Percentiles rank a stretch among this genome's conserved stretches.
Evolutionary conservation across 30 jellyfish, hydroid and myxozoan genomes (phyloP).

Genomic region (Hydractinia symbiolongicarpus): DNA sequence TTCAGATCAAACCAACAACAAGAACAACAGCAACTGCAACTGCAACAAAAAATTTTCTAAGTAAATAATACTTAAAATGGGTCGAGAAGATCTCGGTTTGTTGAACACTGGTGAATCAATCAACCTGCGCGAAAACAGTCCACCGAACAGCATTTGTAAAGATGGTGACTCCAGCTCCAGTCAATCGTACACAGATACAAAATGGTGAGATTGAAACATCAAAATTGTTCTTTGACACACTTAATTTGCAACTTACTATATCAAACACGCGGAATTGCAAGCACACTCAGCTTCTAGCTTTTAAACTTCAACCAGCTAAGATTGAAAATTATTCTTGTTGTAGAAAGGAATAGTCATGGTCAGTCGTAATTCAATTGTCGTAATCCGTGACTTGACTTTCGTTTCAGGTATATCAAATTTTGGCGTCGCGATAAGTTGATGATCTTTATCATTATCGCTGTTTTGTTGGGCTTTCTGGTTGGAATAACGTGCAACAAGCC

Average conservation of each 20-base stretch:
- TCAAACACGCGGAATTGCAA: no score
- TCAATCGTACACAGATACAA: neutral
- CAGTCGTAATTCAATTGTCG: no score
- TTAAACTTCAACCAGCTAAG: no score
- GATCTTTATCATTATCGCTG: slow-evolving; percentile 47
- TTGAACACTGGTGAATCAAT: slow-evolving; percentile 34
- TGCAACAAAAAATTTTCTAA: no score
- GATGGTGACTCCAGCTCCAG: slow-evolving; percentile 18
- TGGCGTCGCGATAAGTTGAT: slow-evolving; percentile 48
- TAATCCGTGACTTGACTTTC: neutral
- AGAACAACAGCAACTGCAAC: no score
- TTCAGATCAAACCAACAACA: no score
- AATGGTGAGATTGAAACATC: slow-evolving; percentile 3
- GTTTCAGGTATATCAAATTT: slow-evolving; percentile 37
- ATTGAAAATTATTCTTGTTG: no score
- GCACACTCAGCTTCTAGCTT: no score
- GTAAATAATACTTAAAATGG: neutral
- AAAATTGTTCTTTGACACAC: neutral
- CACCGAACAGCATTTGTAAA: slow-evolving; percentile 39
- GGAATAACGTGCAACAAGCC: slow-evolving; percentile 36
- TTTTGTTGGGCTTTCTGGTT: slow-evolving; percentile 42
- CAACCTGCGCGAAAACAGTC: slow-evolving; percentile 19
- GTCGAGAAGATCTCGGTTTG: slow-evolving; percentile 21
- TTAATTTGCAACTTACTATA: no score
- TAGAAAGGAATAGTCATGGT: no score